A percentile compares a stretch with the other conserved stretches of the same genome.
These are phyloP conservation scores for Mastacembelus armatus DNA, from an alignment of 2,797 vertebrate genomes.

Conservation along the genomic window DNA sequence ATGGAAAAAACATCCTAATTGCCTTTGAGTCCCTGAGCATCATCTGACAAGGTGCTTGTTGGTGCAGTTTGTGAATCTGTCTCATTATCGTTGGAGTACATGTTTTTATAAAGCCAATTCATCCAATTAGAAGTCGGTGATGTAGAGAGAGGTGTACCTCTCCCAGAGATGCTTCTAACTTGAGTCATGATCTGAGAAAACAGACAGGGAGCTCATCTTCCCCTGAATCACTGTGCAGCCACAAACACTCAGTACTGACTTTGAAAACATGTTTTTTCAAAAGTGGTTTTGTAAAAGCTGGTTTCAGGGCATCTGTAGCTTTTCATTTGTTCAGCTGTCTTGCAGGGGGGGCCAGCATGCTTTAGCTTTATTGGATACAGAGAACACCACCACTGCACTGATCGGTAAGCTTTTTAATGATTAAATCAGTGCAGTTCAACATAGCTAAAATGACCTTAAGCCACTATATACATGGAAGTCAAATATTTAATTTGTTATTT, in stretches of 20 bases:
- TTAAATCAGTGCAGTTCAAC: slow-evolving; percentile 43
- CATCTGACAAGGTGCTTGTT: slow-evolving; percentile 45
- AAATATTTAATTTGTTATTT: too few relatives aligned
- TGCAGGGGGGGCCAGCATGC: neutral
- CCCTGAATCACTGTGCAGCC: slow-evolving; percentile 1
- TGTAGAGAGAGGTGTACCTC: slow-evolving; percentile 19
- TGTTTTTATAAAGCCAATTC: slow-evolving; percentile 9
- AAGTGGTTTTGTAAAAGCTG: too few relatives aligned
- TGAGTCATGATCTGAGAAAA: slow-evolving; percentile 37
- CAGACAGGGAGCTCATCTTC: slow-evolving; percentile 28
- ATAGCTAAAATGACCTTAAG: too few relatives aligned
- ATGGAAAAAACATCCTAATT: slow-evolving; percentile 20
- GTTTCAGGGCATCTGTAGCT: too few relatives aligned
- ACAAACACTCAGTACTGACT: slow-evolving; percentile 29
- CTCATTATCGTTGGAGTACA: slow-evolving; percentile 29
- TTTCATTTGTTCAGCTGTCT: too few relatives aligned
- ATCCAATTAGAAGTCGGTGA: slow-evolving; percentile 54
- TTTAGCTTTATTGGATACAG: slow-evolving; percentile 3
- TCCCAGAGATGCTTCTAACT: slow-evolving; percentile 16
- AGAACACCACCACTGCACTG: slow-evolving; percentile 7
- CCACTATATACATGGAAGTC: too few relatives aligned
- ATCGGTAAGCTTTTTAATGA: slow-evolving; percentile 34
- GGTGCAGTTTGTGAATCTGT: slow-evolving; percentile 10
- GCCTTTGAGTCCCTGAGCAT: slow-evolving; percentile 10
- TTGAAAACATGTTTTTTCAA: slow-evolving; percentile 28